Evolutionary conservation across 2,888 invertebrate species (phyloP).

Genomic region (Drosophila niveifrons): DNA sequence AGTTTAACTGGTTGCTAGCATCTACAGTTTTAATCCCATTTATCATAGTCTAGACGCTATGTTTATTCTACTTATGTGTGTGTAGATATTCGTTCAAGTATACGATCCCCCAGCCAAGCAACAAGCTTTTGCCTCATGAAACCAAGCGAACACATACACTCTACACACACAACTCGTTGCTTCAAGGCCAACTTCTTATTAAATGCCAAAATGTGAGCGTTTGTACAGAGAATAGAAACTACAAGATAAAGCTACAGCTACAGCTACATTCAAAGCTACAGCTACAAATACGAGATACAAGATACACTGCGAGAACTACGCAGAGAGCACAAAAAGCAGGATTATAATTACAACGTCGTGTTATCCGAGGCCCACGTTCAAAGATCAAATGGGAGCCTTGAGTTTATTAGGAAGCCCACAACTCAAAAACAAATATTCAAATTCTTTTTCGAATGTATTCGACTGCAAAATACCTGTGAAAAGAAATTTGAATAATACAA

Average conservation of each 20-base stretch:
- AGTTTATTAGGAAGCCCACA: conserved; percentile 11
- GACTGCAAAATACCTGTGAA: background rate
- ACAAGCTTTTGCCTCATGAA: conserved; percentile 22
- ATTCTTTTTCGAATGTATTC: background rate
- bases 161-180: conserved; percentile 57
- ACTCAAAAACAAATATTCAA: background rate
- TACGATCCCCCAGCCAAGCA: conserved; percentile 37
- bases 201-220: conserved; percentile 77
- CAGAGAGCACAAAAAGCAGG: conserved; percentile 35
- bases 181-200: conserved; percentile 80
- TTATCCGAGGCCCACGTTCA: conserved; percentile 1
- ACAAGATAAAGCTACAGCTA: conserved; percentile 25
- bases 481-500: no score
- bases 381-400: conserved; percentile 4
- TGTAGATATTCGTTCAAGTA: conserved; percentile 7
- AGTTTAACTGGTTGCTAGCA: conserved; percentile 41
- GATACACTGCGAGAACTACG: conserved; percentile 4
- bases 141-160: conserved; percentile 21
- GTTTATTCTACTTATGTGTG: conserved; percentile 14
- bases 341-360: conserved; percentile 49
- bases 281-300: conserved; percentile 22
- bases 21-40: conserved; percentile 55
- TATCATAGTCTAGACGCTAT: conserved; percentile 69
- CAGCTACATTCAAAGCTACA: conserved; percentile 19
- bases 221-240: conserved; percentile 54